Conservation (phyloP, 2,797 vertebrate species). For the Pseudocheirus occidentalis region DNA sequence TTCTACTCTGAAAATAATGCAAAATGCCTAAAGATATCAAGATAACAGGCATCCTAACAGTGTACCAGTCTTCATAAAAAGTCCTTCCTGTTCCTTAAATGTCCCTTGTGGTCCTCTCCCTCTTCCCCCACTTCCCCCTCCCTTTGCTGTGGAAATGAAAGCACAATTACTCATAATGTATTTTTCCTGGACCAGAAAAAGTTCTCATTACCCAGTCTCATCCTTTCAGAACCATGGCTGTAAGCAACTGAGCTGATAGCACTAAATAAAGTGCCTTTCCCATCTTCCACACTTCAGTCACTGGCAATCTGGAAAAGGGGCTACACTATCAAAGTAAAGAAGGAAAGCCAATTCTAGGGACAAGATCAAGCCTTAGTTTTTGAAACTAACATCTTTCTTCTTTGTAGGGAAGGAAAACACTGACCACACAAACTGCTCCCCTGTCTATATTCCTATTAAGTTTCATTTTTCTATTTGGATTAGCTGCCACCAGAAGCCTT, state of each 20-base stretch:
- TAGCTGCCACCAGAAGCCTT: too few species aligned
- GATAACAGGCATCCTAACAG: not conserved
- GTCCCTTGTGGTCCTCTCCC: not conserved
- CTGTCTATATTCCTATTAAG: too few species aligned
- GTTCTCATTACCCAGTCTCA: too few species aligned
- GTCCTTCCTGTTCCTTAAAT: not conserved
- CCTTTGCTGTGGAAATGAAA: not conserved
- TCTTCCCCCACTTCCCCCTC: rapidly evolving
- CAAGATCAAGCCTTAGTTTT: too few species aligned
- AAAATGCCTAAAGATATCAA: not conserved
- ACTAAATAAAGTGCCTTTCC: too few species aligned
- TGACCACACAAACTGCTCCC: too few species aligned
- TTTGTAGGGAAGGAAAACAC: too few species aligned
- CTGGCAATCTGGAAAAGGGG: not conserved
- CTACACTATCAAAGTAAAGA: too few species aligned
- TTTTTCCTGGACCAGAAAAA: not conserved
- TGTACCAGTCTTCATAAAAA: not conserved
- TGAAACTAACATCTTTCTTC: too few species aligned
- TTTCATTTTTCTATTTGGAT: too few species aligned
- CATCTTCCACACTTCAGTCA: not conserved
- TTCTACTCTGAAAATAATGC: not conserved
- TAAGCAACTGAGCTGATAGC: not conserved
- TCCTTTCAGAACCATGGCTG: too few species aligned
- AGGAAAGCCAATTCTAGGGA: too few species aligned
- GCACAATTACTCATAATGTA: not conserved